Percentiles rank a stretch among this genome's conserved stretches.
These are phyloP conservation scores for Neolamprologus longior DNA, from an alignment of 2,113 vertebrate genomes.

Conservation along the genomic window DNA sequence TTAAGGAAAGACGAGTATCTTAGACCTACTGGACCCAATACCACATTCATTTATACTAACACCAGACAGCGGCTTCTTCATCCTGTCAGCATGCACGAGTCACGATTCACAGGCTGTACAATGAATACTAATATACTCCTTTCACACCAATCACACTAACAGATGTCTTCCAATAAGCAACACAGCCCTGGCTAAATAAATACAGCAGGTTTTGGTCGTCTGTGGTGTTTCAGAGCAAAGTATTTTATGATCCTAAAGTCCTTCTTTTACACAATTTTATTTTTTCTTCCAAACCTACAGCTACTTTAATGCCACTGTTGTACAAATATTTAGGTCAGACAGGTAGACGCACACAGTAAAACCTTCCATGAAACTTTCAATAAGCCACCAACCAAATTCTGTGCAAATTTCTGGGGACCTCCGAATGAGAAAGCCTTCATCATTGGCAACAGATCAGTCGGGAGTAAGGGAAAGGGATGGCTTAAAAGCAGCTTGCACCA, in stretches of 20 bases:
- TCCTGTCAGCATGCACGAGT: background rate
- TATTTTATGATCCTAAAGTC: background rate
- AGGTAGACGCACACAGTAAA: background rate
- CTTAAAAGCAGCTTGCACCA: background rate
- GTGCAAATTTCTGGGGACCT: background rate
- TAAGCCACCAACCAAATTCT: background rate
- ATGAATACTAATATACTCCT: background rate
- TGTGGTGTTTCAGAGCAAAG: background rate
- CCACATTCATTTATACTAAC: background rate
- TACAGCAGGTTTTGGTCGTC: background rate
- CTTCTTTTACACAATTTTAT: background rate
- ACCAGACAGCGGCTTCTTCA: background rate
- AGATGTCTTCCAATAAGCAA: background rate
- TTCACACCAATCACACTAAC: background rate
- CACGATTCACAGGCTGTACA: background rate
- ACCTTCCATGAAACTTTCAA: background rate
- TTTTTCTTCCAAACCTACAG: background rate
- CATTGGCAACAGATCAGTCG: background rate
- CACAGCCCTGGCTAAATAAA: background rate
- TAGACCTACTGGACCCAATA: background rate
- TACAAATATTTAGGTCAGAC: background rate
- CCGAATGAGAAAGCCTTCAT: fast-evolving
- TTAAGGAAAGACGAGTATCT: background rate
- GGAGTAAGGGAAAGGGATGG: background rate
- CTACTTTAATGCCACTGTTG: background rate